A percentile compares a stretch with the other conserved stretches of the same genome.
phyloP scores from a whole-genome alignment of 1,140 invertebrate genomes.

The Triops cancriformis region DNA sequence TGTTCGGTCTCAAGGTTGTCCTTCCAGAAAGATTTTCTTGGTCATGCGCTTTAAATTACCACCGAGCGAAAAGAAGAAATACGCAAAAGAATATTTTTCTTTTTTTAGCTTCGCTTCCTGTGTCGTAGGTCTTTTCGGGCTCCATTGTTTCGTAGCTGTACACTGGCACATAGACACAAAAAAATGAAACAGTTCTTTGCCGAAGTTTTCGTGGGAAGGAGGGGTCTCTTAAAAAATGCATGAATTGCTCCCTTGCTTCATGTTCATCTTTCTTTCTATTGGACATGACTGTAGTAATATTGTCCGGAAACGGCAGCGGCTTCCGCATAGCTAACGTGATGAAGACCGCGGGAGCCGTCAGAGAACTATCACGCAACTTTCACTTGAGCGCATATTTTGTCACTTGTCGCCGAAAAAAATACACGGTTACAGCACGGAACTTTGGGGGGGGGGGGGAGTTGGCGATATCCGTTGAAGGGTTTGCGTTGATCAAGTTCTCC shows the following conservation, averaged over 20 bases:
- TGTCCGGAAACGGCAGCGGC: slow-evolving; percentile 2
- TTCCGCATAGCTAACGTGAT: neutral
- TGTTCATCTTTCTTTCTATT: neutral
- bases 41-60: too few species aligned
- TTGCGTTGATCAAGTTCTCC: neutral
- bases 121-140: too few species aligned
- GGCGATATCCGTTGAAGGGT: neutral
- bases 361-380: slow-evolving; percentile 4
- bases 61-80: too few species aligned
- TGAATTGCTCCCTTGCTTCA: neutral
- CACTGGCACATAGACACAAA: neutral
- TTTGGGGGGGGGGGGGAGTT: neutral
- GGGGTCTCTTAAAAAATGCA: neutral
- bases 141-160: too few species aligned
- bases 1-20: neutral
- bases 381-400: slow-evolving; percentile 10
- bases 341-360: neutral
- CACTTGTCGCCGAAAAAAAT: neutral
- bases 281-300: neutral
- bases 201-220: neutral
- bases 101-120: too few species aligned
- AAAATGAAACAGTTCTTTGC: neutral
- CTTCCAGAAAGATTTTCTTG: neutral
- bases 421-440: neutral
- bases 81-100: too few species aligned